Conservation (phyloP, 1,140 invertebrate genomes). For the Saccostrea glomerata region DNA sequence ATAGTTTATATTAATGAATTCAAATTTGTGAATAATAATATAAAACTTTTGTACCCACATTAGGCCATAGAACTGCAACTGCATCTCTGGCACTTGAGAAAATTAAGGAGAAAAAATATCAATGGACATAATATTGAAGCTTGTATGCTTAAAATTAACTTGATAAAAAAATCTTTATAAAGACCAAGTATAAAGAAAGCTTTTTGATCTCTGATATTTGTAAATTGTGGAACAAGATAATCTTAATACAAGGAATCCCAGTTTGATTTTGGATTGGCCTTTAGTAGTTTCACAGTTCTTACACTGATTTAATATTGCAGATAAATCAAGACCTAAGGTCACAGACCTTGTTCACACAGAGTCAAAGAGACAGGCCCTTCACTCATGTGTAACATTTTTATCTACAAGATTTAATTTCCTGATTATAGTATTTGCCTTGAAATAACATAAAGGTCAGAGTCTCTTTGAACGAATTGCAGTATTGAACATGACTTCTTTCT, state of each 20-base stretch:
- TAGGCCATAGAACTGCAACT: no score
- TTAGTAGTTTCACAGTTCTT: constrained; percentile 7
- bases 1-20: no score
- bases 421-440: not conserved
- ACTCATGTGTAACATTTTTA: constrained; percentile 24
- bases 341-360: constrained; percentile 30
- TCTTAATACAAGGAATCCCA: not conserved
- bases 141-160: no score
- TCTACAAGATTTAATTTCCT: constrained; percentile 15
- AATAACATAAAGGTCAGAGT: constrained; percentile 10
- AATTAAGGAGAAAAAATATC: no score
- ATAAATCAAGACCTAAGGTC: constrained; percentile 22
- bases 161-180: no score
- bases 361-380: not conserved
- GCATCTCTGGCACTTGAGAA: no score
- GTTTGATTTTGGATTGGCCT: not conserved
- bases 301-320: not conserved
- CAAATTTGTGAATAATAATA: no score
- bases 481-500: not conserved
- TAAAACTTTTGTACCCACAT: no score
- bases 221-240: constrained; percentile 13
- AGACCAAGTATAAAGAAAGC: not conserved
- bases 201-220: not conserved
- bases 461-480: not conserved
- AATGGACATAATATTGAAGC: no score